Base-by-base conservation (phyloP, 1,140 invertebrate genomes). In the Calliphora vicina region DNA sequence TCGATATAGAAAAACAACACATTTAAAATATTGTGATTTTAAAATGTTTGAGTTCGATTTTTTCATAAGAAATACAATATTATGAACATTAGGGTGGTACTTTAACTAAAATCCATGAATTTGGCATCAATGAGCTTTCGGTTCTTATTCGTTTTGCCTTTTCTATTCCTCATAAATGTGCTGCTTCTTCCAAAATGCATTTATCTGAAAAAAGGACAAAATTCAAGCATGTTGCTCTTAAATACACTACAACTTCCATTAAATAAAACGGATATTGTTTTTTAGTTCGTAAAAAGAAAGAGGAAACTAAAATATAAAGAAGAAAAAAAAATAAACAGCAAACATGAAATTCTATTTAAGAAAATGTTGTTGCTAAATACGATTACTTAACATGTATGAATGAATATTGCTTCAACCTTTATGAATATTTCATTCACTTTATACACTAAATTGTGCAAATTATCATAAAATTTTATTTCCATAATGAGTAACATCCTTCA, bases 361-460 rank as follows among this genome's bases (percentile, higher is more conserved):
- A 50, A 50, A n/a, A 50, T 50, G 12, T 13, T 50, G 45, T 15
- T 50, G 45, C 15, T 12, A 50, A 50, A 50, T 50, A 50, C 17
- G 45, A 50, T 50, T 50, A 50, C 15, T 23, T 23, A 25, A 23
- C 5, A 10, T 9, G 57, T 67, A 8, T 5, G 57, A 8, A 5
- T 23, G n/a, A 67, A 67, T 67, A 23, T 67, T 67, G 61, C n/a
- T 50, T 50, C 45, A n/a, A 23, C 4, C 23, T 67, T 67, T 23
- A 67, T 20, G 61, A 67, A 67, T 67, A 67, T 67, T 67, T 67
- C n/a, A 67, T 67, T 9, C 17, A 67, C n/a, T 67, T 67, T 67
- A 0, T 35, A 6, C 35, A 35, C 35, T 35, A 35, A 35, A 35
- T 35, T 35, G 35, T 35, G 8, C 2, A 67, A 23, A 67, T 67